A percentile compares a stretch with the other conserved stretches of the same genome.
Conservation (phyloP, 2,888 invertebrate species). For the Phortica okadai region DNA sequence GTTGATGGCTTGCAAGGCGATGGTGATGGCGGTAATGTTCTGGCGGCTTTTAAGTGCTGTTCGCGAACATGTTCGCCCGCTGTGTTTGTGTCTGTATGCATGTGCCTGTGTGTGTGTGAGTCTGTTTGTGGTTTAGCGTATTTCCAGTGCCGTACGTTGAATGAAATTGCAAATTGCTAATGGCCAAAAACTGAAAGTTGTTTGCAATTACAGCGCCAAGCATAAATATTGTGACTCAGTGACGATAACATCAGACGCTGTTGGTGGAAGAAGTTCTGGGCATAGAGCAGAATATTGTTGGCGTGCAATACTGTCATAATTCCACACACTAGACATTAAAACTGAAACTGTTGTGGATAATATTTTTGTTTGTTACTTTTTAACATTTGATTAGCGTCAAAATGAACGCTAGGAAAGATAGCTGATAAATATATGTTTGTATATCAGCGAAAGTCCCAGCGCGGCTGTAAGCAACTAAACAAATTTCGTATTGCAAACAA, state of each 20-base stretch:
- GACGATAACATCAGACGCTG: background rate
- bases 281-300: background rate
- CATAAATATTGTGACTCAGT: constrained; percentile 35
- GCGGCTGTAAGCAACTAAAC: constrained; percentile 51
- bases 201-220: constrained; percentile 41
- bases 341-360: background rate
- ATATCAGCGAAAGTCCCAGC: background rate
- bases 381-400: too few species aligned
- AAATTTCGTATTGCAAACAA: constrained; percentile 19
- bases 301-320: too few species aligned
- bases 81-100: constrained; percentile 39
- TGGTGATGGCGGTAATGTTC: background rate
- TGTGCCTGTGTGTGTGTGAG: constrained; percentile 30
- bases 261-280: background rate
- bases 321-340: too few species aligned
- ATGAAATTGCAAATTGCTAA: constrained; percentile 57
- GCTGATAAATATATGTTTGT: too few species aligned
- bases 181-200: constrained; percentile 45
- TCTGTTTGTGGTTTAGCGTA: constrained; percentile 33
- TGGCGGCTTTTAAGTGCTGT: constrained; percentile 20
- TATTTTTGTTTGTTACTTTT: background rate
- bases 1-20: background rate
- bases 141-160: background rate
- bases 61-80: background rate
- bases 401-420: too few species aligned